A percentile compares a stretch with the other conserved stretches of the same genome.
Evolutionary conservation across 2,888 invertebrate species (phyloP).

Genomic region (Antheraea assamensis): DNA sequence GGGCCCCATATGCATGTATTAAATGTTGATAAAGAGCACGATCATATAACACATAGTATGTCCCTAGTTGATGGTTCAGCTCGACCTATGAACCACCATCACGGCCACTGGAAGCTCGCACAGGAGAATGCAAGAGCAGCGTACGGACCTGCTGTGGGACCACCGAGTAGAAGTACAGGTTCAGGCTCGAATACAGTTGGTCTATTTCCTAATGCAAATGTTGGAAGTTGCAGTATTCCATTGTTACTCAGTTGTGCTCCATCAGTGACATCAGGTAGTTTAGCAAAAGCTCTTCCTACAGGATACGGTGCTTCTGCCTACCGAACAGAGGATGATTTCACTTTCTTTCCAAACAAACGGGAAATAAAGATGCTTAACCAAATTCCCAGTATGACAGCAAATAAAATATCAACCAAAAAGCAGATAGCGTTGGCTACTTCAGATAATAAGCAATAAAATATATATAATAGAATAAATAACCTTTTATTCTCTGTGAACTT

Average conservation of each 20-base stretch:
- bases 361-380: slow-evolving; percentile 50
- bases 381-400: slow-evolving; percentile 27
- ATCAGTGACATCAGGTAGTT: slow-evolving; percentile 63
- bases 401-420: slow-evolving; percentile 34
- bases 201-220: slow-evolving; percentile 67
- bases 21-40: slow-evolving; percentile 16
- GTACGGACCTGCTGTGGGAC: slow-evolving; percentile 44
- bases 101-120: slow-evolving; percentile 55
- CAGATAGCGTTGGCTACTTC: slow-evolving; percentile 28
- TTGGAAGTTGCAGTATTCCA: slow-evolving; percentile 69
- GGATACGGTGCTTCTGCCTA: slow-evolving; percentile 54
- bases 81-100: slow-evolving; percentile 41
- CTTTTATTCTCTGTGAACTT: not conserved
- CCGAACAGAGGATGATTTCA: slow-evolving; percentile 58
- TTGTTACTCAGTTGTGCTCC: slow-evolving; percentile 72
- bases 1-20: not conserved
- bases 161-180: slow-evolving; percentile 25
- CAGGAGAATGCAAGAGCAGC: slow-evolving; percentile 50
- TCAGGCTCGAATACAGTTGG: slow-evolving; percentile 54
- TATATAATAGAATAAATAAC: not conserved
- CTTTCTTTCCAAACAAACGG: slow-evolving; percentile 57
- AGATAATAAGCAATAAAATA: slow-evolving; percentile 30
- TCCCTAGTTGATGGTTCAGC: slow-evolving; percentile 49
- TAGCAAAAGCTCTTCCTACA: slow-evolving; percentile 55
- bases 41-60: slow-evolving; percentile 43